Evolutionary conservation across 2,797 vertebrate genomes (phyloP), one percentile per base, ranked within the genome.

Genomic region (Gymnodraco acuticeps): DNA sequence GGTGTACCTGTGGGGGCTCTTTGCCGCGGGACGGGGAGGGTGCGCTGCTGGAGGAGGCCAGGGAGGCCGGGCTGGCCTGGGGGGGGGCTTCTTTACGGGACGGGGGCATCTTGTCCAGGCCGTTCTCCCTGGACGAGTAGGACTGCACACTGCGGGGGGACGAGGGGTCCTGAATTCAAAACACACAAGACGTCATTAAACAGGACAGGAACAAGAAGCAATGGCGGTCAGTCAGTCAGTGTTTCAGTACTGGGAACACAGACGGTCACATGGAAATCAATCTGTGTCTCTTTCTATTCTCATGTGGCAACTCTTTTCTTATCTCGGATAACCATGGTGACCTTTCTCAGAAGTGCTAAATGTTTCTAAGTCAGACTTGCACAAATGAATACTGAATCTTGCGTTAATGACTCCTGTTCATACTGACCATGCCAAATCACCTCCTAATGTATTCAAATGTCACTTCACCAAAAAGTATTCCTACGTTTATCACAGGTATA

Each of bases 101-200:
- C 9, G 89, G 86, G 0, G 95, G 90, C 16, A 94, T 91, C 89
- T 97, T 97, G 85, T 97, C 96, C 74, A 96, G 83, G 31, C 95
- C 96, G 0, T 97, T 97, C 88, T 97, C 96, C 75, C 95, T 93
- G 23, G 96, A 97, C 0, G 95, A 96, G 86, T 96, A 97, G 15
- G 96, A 97, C 87, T 97, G 96, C 71, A 97, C 96, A 0, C 96
- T 97, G 87, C 94, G 96, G 0, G 97, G 95, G 42, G 95, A 95
- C 0, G 95, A 95, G 0, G 96, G 94, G 80, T 96, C 96, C 96
- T 95, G 84, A 31, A 66, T 4, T n/a, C 4, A 52, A 52, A 75
- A 65, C 11, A 53, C 19, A 64, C 0, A 52, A 16, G 47, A 13
- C 9, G 17, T 41, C 2, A 58, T 27, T n/a, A 19, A 5, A 51